Base-by-base conservation (phyloP, 2,797 vertebrate genomes). In the Scleropages formosus region DNA sequence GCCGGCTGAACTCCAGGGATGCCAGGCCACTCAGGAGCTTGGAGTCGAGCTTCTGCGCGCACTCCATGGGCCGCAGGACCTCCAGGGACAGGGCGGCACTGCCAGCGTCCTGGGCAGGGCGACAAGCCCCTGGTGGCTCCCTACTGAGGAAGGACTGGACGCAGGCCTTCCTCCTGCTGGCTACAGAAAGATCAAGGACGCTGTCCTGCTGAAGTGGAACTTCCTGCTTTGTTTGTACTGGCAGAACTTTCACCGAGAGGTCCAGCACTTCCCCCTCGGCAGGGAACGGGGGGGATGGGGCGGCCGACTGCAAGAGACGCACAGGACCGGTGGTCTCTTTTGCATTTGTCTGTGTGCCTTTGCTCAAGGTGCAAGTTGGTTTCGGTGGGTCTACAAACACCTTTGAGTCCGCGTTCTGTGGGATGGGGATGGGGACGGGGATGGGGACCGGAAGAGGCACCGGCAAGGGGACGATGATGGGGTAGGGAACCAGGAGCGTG, bases 371-470 rank as follows among this genome's bases (percentile, higher is more conserved):
- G 84, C 90, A 87, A 0, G 91, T 85, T 0, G 91, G 86, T 90
- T 94, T 96, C 76, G 93, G 86, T 1, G 89, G 84, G 84, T 90
- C 86, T 0, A 87, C 62, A 62, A 86, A 90, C 63, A 86, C 90
- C 86, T 96, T 98, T 46, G 91, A 86, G 77, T 97, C 96, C 1
- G 95, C 82, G 0, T 87, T 77, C 12, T 85, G 85, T 74, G 94
- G 93, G 75, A 97, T 85, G 0, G 96, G 96, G 31, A 97, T 90
- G n/a, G 96, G 96, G 61, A 96, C 88, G 0, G 94, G 94, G n/a
- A 98, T 93, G 1, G 97, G 97, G 77, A 98, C 86, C 0, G 96
- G 97, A 47, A 98, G 91, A 1, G 97, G 97, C 65, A 99, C 95
- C 0, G 97, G 96, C 77, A 99, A 86, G 0, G 96, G 97, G 66